These are phyloP conservation scores for Cyclargus thomasi DNA, from an alignment of 1,140 invertebrate genomes.

Conservation along the genomic window DNA sequence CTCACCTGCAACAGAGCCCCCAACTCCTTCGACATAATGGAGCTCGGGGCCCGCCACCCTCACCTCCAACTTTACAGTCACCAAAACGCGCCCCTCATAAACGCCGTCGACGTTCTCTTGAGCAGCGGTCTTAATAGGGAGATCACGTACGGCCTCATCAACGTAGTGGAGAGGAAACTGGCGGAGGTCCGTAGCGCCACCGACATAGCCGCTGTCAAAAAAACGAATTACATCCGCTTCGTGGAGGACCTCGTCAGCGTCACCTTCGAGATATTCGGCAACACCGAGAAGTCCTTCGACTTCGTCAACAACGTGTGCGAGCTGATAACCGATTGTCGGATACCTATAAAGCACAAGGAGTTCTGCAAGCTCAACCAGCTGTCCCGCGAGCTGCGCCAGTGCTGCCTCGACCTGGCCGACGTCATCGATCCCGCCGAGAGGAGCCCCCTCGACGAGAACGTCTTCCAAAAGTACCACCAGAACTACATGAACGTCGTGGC, in stretches of 20 bases:
- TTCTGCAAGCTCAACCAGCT: conserved; percentile 68
- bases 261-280: conserved; percentile 68
- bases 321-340: conserved; percentile 60
- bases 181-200: conserved; percentile 60
- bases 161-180: conserved; percentile 68
- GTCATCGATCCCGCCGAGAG: conserved; percentile 42
- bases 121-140: conserved; percentile 70
- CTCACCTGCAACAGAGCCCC: conserved; percentile 63
- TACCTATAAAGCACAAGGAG: conserved; percentile 69
- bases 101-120: conserved; percentile 65
- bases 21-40: conserved; percentile 66
- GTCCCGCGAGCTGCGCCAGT: conserved; percentile 59
- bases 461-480: conserved; percentile 64
- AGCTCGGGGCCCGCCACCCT: conserved; percentile 57
- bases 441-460: conserved; percentile 43
- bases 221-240: conserved; percentile 68
- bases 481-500: conserved; percentile 68
- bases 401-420: conserved; percentile 51
- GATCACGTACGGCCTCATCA: conserved; percentile 69
- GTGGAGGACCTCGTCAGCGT: conserved; percentile 70
- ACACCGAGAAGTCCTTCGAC: conserved; percentile 60
- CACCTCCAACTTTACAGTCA: conserved; percentile 69
- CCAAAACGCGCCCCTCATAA: conserved; percentile 67
- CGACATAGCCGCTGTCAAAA: conserved; percentile 61
- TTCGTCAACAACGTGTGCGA: conserved; percentile 66